phyloP scores from a whole-genome alignment of 2,888 invertebrate species.

The Strigamia transsilvanica region DNA sequence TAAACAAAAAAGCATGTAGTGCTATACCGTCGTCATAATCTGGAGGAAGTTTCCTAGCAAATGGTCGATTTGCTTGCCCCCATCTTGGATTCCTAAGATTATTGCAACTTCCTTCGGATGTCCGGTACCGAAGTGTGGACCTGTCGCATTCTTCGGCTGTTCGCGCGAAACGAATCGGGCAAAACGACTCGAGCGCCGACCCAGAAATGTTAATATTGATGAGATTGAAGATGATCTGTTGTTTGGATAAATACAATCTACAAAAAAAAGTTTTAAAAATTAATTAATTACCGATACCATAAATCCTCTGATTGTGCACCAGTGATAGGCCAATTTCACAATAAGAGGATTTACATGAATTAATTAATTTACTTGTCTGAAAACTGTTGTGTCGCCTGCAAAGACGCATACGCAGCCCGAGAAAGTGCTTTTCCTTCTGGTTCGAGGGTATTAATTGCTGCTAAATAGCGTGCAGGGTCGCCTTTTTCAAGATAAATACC shows the following conservation, averaged over 20 bases:
- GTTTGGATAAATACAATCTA: constrained; percentile 39
- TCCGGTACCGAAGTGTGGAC: constrained; percentile 71
- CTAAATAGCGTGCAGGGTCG: constrained; percentile 50
- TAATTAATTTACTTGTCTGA: not conserved
- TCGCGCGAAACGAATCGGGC: not conserved
- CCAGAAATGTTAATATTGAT: constrained; percentile 18
- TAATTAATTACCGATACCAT: not conserved
- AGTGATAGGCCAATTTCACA: too few relatives aligned
- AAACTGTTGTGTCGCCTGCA: constrained; percentile 50
- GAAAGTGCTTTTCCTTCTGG: constrained; percentile 46
- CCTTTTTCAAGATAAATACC: constrained; percentile 42
- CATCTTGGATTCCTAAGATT: constrained; percentile 78
- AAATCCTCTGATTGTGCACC: too few relatives aligned
- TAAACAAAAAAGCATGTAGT: not conserved
- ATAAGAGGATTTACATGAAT: not conserved
- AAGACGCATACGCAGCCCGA: constrained; percentile 37
- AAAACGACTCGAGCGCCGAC: constrained; percentile 8
- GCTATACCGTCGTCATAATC: constrained; percentile 80
- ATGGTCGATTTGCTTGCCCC: constrained; percentile 84
- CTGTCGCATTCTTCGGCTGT: constrained; percentile 13
- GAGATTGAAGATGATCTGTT: constrained; percentile 49
- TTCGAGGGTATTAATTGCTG: constrained; percentile 46
- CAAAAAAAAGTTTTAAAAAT: not conserved
- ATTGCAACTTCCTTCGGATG: constrained; percentile 89
- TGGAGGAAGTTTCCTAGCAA: constrained; percentile 81